Percentiles rank a stretch among this genome's conserved stretches.
Evolutionary conservation across 2,888 invertebrate genomes (phyloP).

Genomic region (Spicauda simplicius): DNA sequence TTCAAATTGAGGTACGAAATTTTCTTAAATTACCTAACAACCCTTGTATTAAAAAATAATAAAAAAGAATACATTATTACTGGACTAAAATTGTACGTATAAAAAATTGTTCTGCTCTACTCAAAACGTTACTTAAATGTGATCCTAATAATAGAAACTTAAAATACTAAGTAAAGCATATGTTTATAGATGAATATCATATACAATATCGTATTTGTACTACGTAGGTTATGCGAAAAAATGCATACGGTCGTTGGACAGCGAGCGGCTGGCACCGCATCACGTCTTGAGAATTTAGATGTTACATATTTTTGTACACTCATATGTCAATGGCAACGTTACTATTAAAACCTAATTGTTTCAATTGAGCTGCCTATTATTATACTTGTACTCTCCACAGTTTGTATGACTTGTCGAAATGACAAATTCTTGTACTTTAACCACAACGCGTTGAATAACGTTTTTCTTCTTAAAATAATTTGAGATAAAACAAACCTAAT

Average conservation of each 20-base stretch:
- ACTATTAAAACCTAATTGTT: constrained; percentile 49
- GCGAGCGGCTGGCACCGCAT: constrained; percentile 1
- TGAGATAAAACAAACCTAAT: not conserved
- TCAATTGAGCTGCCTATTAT: constrained; percentile 55
- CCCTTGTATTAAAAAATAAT: constrained; percentile 40
- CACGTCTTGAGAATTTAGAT: constrained; percentile 17
- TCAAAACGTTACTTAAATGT: constrained; percentile 54
- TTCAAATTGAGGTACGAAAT: constrained; percentile 71
- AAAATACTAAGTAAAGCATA: constrained; percentile 80
- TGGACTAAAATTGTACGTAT: constrained; percentile 66
- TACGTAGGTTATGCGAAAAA: constrained; percentile 67
- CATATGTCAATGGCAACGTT: constrained; percentile 55
- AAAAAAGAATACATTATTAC: constrained; percentile 38
- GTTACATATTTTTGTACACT: constrained; percentile 47
- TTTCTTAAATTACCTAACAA: constrained; percentile 56
- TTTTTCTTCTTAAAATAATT: constrained; percentile 7
- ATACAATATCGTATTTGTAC: constrained; percentile 81
- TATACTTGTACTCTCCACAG: constrained; percentile 44
- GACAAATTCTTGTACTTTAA: constrained; percentile 20
- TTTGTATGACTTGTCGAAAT: constrained; percentile 20
- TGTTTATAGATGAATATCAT: constrained; percentile 72
- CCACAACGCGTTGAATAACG: constrained; percentile 16
- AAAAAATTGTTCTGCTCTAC: constrained; percentile 56
- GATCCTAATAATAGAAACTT: constrained; percentile 57
- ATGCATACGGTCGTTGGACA: constrained; percentile 27